Percentiles rank a stretch among this genome's conserved stretches.
Conservation (phyloP, 2,113 vertebrate species). For the Elephas maximus region DNA sequence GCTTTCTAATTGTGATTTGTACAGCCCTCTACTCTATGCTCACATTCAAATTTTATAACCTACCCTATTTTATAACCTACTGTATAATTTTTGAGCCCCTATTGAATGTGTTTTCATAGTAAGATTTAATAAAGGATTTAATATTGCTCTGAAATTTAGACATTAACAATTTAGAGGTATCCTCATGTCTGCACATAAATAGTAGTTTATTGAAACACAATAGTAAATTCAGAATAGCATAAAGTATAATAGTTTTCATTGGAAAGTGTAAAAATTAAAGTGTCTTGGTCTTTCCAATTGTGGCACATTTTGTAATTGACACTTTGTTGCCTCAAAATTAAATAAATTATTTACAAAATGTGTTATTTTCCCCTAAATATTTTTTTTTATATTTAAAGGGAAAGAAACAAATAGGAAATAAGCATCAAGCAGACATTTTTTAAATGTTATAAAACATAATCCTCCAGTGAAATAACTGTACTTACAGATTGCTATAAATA, state of each 20-base stretch:
- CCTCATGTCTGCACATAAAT: slow-evolving; percentile 81
- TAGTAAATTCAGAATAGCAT: slow-evolving; percentile 57
- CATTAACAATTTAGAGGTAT: slow-evolving; percentile 77
- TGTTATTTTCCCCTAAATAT: not conserved
- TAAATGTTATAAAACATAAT: slow-evolving; percentile 16
- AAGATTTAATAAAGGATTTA: slow-evolving; percentile 82
- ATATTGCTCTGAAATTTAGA: slow-evolving; percentile 72
- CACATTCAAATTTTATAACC: slow-evolving; percentile 82
- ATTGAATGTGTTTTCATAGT: slow-evolving; percentile 75
- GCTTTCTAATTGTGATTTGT: slow-evolving; percentile 79
- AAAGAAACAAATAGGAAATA: not conserved
- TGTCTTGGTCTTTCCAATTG: slow-evolving; percentile 39
- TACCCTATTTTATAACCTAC: not conserved
- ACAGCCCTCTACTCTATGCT: slow-evolving; percentile 61
- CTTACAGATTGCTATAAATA: not conserved
- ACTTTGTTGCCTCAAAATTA: not conserved
- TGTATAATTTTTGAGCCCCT: slow-evolving; percentile 71
- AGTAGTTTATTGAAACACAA: slow-evolving; percentile 78
- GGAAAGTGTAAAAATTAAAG: slow-evolving; percentile 66
- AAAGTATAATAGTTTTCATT: slow-evolving; percentile 75
- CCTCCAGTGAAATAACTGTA: not conserved
- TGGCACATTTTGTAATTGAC: not conserved
- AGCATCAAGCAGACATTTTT: not conserved
- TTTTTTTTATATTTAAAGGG: not conserved
- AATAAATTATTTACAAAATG: not conserved